A percentile compares a stretch with the other conserved stretches of the same genome.
These are phyloP conservation scores for Drosophila falleni DNA, from an alignment of 2,888 invertebrate species.

Conservation along the genomic window DNA sequence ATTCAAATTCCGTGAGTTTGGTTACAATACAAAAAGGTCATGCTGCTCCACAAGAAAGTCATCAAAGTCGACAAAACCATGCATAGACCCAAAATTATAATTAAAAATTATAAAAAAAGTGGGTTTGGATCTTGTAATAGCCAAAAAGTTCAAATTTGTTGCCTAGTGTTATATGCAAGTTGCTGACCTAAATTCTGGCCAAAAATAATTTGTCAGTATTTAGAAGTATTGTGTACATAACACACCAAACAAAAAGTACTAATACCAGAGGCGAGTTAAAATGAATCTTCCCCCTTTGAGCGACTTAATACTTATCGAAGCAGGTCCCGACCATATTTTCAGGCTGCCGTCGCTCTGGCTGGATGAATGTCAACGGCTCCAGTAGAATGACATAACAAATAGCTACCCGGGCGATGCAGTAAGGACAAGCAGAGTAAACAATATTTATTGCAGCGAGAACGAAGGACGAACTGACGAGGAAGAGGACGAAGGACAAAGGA, in stretches of 20 bases:
- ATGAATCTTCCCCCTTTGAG: constrained; percentile 33
- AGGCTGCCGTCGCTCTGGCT: constrained; percentile 43
- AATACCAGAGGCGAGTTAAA: background rate
- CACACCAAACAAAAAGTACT: constrained; percentile 1
- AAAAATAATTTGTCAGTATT: background rate
- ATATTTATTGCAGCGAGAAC: constrained; percentile 67
- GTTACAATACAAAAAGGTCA: no score
- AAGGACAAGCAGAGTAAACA: constrained; percentile 63
- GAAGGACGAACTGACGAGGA: constrained; percentile 8
- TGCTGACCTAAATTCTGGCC: background rate
- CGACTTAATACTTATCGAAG: constrained; percentile 66
- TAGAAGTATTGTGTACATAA: background rate
- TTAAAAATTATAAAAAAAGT: no score
- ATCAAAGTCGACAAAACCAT: no score
- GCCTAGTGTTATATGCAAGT: no score
- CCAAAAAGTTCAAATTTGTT: no score
- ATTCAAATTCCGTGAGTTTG: no score
- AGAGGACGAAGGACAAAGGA: constrained; percentile 30
- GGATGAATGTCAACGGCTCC: constrained; percentile 69
- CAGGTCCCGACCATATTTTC: constrained; percentile 44
- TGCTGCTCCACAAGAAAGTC: no score
- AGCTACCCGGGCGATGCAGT: constrained; percentile 64
- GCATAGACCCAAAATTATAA: no score
- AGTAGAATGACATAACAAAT: constrained; percentile 77
- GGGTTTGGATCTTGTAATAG: no score